Conservation (phyloP, 2,888 invertebrate species). For the Thymelicus lineola region DNA sequence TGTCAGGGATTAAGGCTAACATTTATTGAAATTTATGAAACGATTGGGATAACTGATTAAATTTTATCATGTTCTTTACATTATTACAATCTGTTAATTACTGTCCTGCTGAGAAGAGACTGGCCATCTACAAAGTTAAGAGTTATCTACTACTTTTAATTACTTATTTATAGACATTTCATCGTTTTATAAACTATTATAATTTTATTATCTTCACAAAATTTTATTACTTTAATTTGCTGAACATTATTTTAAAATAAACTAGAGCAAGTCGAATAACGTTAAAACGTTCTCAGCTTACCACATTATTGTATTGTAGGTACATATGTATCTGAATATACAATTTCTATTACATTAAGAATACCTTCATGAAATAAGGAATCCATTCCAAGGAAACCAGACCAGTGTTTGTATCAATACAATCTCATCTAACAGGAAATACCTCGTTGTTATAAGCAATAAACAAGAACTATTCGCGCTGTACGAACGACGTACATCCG, state of each 20-base stretch:
- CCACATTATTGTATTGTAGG: conserved; percentile 3
- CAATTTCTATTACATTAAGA: background rate
- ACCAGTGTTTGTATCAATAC: conserved; percentile 2
- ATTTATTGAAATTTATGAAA: conserved; percentile 11
- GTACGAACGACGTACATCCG: background rate
- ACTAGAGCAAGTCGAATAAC: background rate
- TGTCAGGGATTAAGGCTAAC: background rate
- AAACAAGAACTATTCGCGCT: conserved; percentile 29
- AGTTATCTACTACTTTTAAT: background rate
- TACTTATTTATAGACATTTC: too few species aligned
- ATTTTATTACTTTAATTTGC: too few species aligned
- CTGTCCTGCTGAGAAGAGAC: background rate
- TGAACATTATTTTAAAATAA: too few species aligned
- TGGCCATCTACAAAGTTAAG: background rate
- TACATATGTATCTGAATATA: background rate
- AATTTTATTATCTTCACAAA: too few species aligned
- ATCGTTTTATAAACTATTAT: too few species aligned
- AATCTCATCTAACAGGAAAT: conserved; percentile 19
- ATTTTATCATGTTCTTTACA: background rate
- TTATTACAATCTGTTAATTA: background rate
- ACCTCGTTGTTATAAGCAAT: conserved; percentile 25
- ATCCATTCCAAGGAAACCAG: background rate
- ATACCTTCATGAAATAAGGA: conserved; percentile 8
- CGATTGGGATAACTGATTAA: conserved; percentile 2
- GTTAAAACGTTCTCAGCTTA: background rate